phyloP scores from a whole-genome alignment of 1,140 invertebrate species.

The Drosophila melanica region DNA sequence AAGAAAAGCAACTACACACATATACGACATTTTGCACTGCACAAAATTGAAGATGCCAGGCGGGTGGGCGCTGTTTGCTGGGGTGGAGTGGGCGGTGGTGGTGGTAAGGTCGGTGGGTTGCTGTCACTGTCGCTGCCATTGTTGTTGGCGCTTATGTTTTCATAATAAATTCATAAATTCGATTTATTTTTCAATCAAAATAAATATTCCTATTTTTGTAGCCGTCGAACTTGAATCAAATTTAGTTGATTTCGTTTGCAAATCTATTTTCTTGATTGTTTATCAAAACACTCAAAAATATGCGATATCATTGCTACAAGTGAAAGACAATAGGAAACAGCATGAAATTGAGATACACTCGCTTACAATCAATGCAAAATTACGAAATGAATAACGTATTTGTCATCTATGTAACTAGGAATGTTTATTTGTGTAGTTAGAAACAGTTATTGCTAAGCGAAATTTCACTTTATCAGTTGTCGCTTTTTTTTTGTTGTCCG shows the following conservation, averaged over 20 bases:
- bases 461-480: too few species aligned
- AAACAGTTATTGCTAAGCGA: too few species aligned
- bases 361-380: neutral
- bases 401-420: too few species aligned
- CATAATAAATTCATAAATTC: slow-evolving; percentile 84
- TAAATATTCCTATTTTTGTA: slow-evolving; percentile 61
- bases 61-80: slow-evolving; percentile 12
- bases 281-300: neutral
- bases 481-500: too few species aligned
- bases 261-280: slow-evolving; percentile 29
- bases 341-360: neutral
- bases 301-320: slow-evolving; percentile 7
- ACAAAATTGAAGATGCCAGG: slow-evolving; percentile 41
- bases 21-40: slow-evolving; percentile 46
- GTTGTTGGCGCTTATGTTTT: slow-evolving; percentile 76
- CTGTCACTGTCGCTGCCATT: slow-evolving; percentile 53
- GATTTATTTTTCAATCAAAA: slow-evolving; percentile 84
- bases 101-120: slow-evolving; percentile 20
- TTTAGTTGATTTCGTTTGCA: slow-evolving; percentile 35
- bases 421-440: too few species aligned
- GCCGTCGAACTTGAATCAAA: slow-evolving; percentile 46
- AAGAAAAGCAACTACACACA: slow-evolving; percentile 42
- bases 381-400: neutral
- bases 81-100: neutral
- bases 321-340: neutral